phyloP scores from a whole-genome alignment of 2,888 invertebrate species.

The Chirona hameri region DNA sequence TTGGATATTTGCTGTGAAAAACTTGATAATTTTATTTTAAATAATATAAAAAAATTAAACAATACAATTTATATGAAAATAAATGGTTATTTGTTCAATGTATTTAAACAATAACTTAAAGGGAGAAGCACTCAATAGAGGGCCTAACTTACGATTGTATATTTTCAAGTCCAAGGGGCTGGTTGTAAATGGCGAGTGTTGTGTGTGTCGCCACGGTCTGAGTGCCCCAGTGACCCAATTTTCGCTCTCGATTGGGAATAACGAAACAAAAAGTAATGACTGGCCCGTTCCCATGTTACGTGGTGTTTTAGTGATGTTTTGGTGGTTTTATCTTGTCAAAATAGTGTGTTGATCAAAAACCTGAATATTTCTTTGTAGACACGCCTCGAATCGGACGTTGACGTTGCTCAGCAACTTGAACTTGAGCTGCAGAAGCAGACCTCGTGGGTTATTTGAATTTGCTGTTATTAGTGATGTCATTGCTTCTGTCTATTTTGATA shows the following conservation, averaged over 20 bases:
- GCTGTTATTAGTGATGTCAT: not conserved
- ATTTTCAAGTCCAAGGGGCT: not conserved
- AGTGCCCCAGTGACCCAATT: slow-evolving; percentile 28
- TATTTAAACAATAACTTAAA: not conserved
- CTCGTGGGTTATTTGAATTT: not conserved
- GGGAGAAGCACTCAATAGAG: not conserved
- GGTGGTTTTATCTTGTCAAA: not conserved
- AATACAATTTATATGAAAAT: not conserved
- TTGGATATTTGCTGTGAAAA: too few relatives aligned
- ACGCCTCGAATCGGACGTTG: not conserved
- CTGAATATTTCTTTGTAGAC: not conserved
- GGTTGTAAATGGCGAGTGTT: slow-evolving; percentile 25
- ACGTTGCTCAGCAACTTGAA: not conserved
- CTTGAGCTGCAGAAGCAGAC: too few relatives aligned
- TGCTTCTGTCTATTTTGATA: too few relatives aligned
- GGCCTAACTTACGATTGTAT: not conserved
- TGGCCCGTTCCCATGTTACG: too few relatives aligned
- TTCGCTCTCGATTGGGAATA: slow-evolving; percentile 6
- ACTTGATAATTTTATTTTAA: too few relatives aligned
- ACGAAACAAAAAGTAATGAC: slow-evolving; percentile 14
- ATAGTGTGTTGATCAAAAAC: not conserved
- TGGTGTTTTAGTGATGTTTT: not conserved
- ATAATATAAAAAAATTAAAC: not conserved
- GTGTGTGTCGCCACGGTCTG: not conserved
- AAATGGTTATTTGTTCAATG: not conserved